Percentiles rank a stretch among this genome's conserved stretches.
Conservation (phyloP, 2,797 vertebrate genomes). For the Acipenser transmontanus region DNA sequence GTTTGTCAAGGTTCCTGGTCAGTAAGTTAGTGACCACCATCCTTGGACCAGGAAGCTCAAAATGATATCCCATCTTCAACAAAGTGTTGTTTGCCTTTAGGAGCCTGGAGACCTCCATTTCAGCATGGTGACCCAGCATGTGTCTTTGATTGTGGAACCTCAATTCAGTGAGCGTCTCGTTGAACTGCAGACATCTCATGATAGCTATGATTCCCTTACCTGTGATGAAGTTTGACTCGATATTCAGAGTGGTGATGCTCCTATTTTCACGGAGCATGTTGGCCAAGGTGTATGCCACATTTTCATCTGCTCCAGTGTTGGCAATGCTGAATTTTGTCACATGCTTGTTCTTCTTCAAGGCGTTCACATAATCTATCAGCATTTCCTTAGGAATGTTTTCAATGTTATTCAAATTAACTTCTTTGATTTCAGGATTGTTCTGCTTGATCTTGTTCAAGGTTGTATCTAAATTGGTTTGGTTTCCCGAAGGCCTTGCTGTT, state of each 20-base stretch:
- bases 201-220: constrained; percentile 91
- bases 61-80: constrained; percentile 95
- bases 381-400: constrained; percentile 96
- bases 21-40: constrained; percentile 97
- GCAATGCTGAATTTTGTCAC: constrained; percentile 87
- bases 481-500: constrained; percentile 91
- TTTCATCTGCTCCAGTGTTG: constrained; percentile 91
- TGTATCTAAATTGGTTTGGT: constrained; percentile 89
- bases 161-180: constrained; percentile 85
- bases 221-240: constrained; percentile 89
- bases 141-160: constrained; percentile 96
- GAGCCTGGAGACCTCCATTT: constrained; percentile 91
- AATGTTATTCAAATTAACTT: constrained; percentile 96
- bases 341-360: constrained; percentile 86
- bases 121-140: constrained; percentile 92
- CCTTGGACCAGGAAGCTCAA: constrained; percentile 85
- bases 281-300: constrained; percentile 73
- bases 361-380: constrained; percentile 84
- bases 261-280: constrained; percentile 95
- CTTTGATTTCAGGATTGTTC: constrained; percentile 75
- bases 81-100: constrained; percentile 90
- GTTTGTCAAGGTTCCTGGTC: constrained; percentile 85
- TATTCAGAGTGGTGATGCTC: constrained; percentile 83
- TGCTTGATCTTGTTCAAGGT: constrained; percentile 78
- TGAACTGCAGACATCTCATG: constrained; percentile 92